Evolutionary conservation across 2,797 vertebrate species (phyloP).

Genomic region (Morelia viridis): DNA sequence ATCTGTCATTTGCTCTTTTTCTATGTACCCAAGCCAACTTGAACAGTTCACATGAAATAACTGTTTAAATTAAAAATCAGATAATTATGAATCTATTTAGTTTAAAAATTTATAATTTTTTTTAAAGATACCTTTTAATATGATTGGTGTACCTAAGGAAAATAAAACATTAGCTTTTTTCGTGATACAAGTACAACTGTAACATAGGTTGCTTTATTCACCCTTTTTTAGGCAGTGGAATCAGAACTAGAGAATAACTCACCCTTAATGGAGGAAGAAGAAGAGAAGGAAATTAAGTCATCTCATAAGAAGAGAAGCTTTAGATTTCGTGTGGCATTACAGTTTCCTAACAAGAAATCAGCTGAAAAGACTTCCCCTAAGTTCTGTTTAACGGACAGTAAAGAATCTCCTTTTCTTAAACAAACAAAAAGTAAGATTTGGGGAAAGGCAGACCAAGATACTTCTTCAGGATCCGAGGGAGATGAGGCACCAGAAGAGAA

Average conservation of each 20-base stretch:
- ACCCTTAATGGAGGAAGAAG: conserved; percentile 74
- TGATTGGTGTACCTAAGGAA: neutral
- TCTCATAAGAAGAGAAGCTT: conserved; percentile 76
- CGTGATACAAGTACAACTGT: neutral
- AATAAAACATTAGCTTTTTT: conserved; percentile 16
- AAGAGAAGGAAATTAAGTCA: conserved; percentile 62
- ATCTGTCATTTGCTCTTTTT: neutral
- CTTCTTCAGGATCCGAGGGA: conserved; percentile 69
- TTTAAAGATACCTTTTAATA: neutral
- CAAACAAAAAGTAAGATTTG: conserved; percentile 51
- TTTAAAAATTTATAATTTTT: neutral
- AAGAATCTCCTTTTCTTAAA: conserved; percentile 39
- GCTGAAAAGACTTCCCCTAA: conserved; percentile 60
- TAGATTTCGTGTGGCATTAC: conserved; percentile 87
- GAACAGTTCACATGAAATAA: neutral
- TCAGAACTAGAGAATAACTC: conserved; percentile 69
- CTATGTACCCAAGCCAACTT: neutral
- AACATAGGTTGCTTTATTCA: neutral
- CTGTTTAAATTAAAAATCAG: neutral
- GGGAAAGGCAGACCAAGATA: conserved; percentile 49
- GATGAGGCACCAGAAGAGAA: conserved; percentile 71
- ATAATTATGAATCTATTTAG: neutral
- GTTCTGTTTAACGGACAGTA: conserved; percentile 53
- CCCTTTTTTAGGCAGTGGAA: conserved; percentile 65
- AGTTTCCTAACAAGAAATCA: conserved; percentile 85